A percentile compares a stretch with the other conserved stretches of the same genome.
These are phyloP conservation scores for Brienomyrus longianalis DNA, from an alignment of 2,113 vertebrate species.

Conservation along the genomic window DNA sequence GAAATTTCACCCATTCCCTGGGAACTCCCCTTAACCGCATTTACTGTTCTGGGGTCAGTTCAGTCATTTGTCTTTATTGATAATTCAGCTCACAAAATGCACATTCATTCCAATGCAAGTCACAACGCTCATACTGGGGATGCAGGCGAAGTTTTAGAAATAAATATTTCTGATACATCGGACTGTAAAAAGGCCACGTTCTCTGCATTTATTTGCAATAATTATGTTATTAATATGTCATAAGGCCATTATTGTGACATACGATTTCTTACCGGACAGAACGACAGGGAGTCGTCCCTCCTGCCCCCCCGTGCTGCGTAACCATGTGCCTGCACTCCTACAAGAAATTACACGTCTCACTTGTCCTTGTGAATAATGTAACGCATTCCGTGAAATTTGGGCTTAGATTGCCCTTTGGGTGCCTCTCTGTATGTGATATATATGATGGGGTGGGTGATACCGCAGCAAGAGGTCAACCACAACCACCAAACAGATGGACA, in stretches of 20 bases:
- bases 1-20: background rate
- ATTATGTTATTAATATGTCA: background rate
- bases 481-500: background rate
- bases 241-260: background rate
- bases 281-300: background rate
- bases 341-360: slow-evolving; percentile 1
- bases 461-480: too few relatives aligned
- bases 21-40: background rate
- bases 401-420: background rate
- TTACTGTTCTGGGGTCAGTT: background rate
- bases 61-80: background rate
- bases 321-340: background rate
- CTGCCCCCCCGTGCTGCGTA: background rate
- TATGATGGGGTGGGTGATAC: too few relatives aligned
- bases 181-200: background rate
- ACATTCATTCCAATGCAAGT: background rate
- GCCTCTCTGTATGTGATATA: background rate
- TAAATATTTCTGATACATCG: background rate
- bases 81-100: background rate
- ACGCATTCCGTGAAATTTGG: background rate
- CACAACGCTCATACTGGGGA: background rate
- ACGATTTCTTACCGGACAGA: background rate
- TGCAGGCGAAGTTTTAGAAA: background rate
- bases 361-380: slow-evolving; percentile 11
- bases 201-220: background rate